phyloP scores from a whole-genome alignment of 2,113 vertebrate species.

The Anoura caudifer region DNA sequence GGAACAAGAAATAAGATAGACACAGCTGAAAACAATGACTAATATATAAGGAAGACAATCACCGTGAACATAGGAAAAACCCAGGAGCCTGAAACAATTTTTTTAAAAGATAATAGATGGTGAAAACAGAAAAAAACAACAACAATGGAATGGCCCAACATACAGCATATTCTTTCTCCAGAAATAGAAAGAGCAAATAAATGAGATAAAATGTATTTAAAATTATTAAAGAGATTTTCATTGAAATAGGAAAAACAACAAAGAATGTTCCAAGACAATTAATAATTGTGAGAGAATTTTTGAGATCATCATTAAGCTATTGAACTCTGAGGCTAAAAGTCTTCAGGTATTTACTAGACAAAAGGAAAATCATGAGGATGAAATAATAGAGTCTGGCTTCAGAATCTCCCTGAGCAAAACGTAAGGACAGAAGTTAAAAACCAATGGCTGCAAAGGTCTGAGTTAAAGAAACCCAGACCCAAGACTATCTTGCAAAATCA shows the following conservation, averaged over 20 bases:
- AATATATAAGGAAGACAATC: not conserved
- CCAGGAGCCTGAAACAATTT: not conserved
- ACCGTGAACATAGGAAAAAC: not conserved
- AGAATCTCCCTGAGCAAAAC: not conserved
- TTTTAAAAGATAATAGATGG: not conserved
- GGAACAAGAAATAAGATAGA: not conserved
- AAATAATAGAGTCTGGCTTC: not conserved
- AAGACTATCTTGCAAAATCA: not conserved
- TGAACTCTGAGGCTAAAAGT: not conserved
- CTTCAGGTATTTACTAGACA: not conserved
- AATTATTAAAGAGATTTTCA: not conserved
- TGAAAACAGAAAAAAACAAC: not conserved
- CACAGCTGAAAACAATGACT: slow-evolving; percentile 24
- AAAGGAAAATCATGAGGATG: not conserved
- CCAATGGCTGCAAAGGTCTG: not conserved
- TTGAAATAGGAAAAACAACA: not conserved
- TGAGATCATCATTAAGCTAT: not conserved
- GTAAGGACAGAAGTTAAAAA: not conserved
- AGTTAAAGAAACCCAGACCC: slow-evolving; percentile 3
- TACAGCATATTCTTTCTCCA: not conserved
- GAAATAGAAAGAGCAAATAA: slow-evolving; percentile 31
- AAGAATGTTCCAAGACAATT: not conserved
- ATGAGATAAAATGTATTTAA: not conserved
- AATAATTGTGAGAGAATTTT: not conserved
- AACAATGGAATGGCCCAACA: not conserved